Evolutionary conservation across 2,113 vertebrate species (phyloP), one percentile per base, ranked within the genome.

Genomic region (Panurus biarmicus): DNA sequence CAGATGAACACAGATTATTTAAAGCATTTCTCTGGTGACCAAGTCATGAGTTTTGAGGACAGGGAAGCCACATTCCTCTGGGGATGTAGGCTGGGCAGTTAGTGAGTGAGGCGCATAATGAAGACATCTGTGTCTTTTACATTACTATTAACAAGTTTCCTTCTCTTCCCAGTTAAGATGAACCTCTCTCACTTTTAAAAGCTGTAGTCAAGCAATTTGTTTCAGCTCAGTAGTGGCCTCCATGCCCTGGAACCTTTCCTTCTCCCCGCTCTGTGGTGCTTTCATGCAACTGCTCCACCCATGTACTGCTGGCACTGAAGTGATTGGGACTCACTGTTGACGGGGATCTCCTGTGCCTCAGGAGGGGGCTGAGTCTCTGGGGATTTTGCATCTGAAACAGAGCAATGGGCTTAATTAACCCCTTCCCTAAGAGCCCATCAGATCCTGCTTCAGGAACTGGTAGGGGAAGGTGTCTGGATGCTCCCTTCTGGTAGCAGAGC

Each of bases 61-160:
- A 18, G 21, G 56, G 65, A 81, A 9, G 17, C 3, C 9, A 0
- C 11, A 8, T 61, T 72, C 26, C 20, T 64, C 6, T 75, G 70
- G 35, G 15, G 36, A 2, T 48, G 29, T 40, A 25, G 78, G 54
- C 45, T 50, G 56, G 69, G 69, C 69, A 31, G 12, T 45, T 70
- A 2, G 7, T 23, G 69, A 56, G 25, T 0, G 1, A 33, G 38
- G 44, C 79, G 19, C 78, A 29, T n/a, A 33, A 11, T 1, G 6
- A 44, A 33, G 28, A 15, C 14, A 4, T 69, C 83, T 54, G 48
- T 31, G 4, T 20, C 13, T 76, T 62, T 76, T 35, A 48, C 31
- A 64, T 91, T 86, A 69, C 69, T 35, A 14, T 42, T 62, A 53
- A 48, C 1, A 24, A 64, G 24, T 83, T 76, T 90, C 57, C n/a